A percentile compares a stretch with the other conserved stretches of the same genome.
phyloP scores from a whole-genome alignment of 2,113 vertebrate species.

The Sardina pilchardus region DNA sequence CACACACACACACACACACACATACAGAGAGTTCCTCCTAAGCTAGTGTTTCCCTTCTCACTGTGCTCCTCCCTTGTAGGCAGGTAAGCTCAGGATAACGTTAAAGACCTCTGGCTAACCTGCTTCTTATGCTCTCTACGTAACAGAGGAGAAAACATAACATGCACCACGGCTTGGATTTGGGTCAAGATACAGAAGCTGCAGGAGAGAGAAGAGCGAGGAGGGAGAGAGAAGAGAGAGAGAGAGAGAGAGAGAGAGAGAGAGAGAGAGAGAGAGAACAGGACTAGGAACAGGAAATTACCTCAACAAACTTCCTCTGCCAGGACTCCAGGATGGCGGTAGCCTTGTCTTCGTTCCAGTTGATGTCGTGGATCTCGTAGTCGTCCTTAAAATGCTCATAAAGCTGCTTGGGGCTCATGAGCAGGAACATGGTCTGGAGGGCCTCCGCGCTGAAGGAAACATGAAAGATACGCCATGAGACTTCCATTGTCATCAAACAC shows the following conservation, averaged over 20 bases:
- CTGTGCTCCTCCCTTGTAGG: neutral
- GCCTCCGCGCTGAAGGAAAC: constrained; percentile 84
- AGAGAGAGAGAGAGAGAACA: neutral
- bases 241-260: neutral
- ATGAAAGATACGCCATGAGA: constrained; percentile 16
- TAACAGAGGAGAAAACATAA: neutral
- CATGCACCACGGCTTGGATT: neutral
- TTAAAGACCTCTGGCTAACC: constrained; percentile 16
- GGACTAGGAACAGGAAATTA: constrained; percentile 49
- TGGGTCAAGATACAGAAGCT: neutral
- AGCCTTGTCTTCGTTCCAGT: constrained; percentile 95
- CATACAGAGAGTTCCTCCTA: neutral
- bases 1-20: neutral
- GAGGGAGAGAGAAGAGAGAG: too few species aligned
- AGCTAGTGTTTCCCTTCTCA: neutral
- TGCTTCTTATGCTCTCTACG: neutral
- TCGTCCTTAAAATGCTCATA: constrained; percentile 97
- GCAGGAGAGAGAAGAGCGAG: neutral
- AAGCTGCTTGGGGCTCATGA: constrained; percentile 97
- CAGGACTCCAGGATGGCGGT: constrained; percentile 90
- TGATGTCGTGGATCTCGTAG: constrained; percentile 97
- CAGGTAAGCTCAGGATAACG: constrained; percentile 22
- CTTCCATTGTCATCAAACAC: neutral
- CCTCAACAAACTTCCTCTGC: constrained; percentile 98
- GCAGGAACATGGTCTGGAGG: constrained; percentile 95